Percentiles rank a stretch among this genome's conserved stretches.
Conservation (phyloP, 2,113 vertebrate species). For the Plecturocebus donacophilus region DNA sequence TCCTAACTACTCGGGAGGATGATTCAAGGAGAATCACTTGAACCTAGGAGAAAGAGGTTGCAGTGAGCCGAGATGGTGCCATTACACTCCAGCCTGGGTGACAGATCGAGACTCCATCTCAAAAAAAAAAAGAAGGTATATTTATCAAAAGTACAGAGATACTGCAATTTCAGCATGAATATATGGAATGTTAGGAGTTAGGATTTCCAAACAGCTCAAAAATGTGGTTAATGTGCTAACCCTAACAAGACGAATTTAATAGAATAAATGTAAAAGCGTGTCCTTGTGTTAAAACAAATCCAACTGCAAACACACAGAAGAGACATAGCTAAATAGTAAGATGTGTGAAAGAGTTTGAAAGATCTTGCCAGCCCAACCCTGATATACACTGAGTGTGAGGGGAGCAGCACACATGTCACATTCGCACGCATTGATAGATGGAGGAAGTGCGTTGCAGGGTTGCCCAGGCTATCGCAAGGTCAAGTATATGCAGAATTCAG, state of each 20-base stretch:
- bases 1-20: too few species aligned
- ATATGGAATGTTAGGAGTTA: not conserved
- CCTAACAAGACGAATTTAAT: not conserved
- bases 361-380: not conserved
- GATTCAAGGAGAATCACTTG: too few species aligned
- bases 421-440: rapidly evolving
- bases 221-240: not conserved
- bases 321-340: rapidly evolving
- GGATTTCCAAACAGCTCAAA: not conserved
- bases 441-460: rapidly evolving
- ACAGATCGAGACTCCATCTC: too few species aligned
- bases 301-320: not conserved
- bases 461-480: rapidly evolving
- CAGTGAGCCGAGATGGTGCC: too few species aligned
- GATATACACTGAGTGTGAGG: rapidly evolving
- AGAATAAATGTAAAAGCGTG: not conserved
- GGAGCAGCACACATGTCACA: rapidly evolving
- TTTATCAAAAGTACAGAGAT: too few species aligned
- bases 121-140: too few species aligned
- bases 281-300: not conserved
- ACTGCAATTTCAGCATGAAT: not conserved
- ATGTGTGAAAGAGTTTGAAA: not conserved
- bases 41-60: too few species aligned
- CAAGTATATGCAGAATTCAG: not conserved
- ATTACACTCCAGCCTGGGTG: too few species aligned